Conservation (phyloP, 2,888 invertebrate species). For the Tricholauxania praeusta region DNA sequence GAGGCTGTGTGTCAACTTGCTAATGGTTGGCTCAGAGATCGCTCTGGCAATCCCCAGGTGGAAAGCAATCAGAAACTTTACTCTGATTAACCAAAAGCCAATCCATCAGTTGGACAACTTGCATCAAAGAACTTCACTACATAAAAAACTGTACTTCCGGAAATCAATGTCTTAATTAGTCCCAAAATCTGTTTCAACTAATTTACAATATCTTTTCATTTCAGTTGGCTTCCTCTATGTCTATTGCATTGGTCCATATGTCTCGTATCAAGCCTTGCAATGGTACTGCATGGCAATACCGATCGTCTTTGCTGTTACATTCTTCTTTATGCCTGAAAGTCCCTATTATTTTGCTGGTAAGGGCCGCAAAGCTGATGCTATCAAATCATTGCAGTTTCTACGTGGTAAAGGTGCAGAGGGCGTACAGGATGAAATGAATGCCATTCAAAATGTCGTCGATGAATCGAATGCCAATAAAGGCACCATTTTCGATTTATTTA, state of each 20-base stretch:
- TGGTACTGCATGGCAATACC: conserved; percentile 76
- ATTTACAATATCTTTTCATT: conserved; percentile 53
- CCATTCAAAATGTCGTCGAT: conserved; percentile 72
- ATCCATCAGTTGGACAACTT: too few species aligned
- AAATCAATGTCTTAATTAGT: too few species aligned
- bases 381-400: conserved; percentile 74
- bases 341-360: conserved; percentile 78
- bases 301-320: conserved; percentile 72
- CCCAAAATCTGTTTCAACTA: too few species aligned
- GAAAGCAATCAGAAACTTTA: too few species aligned
- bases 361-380: conserved; percentile 72
- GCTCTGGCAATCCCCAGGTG: too few species aligned
- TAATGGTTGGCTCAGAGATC: too few species aligned
- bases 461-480: conserved; percentile 68
- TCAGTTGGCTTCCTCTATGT: conserved; percentile 76
- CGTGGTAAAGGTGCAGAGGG: conserved; percentile 73
- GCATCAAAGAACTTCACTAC: too few species aligned
- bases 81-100: too few species aligned
- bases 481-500: conserved; percentile 71
- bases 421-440: conserved; percentile 75
- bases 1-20: too few species aligned
- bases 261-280: conserved; percentile 75
- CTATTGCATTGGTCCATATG: conserved; percentile 79
- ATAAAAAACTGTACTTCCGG: too few species aligned
- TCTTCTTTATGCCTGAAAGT: conserved; percentile 84